Conservation (phyloP, 2,888 invertebrate genomes). For the Diloba caeruleocephala region DNA sequence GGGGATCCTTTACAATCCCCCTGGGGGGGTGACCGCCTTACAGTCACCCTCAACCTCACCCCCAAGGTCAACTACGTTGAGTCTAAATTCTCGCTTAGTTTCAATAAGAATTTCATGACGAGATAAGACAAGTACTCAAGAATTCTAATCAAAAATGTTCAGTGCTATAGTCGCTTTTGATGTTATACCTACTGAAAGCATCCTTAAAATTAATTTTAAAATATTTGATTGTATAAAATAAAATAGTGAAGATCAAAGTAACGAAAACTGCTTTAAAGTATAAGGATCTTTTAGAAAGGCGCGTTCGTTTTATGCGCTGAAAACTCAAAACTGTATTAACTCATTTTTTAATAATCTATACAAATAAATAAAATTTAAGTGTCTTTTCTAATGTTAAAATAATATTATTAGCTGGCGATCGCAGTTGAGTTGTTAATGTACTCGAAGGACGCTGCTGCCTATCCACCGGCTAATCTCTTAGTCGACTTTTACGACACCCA, state of each 20-base stretch:
- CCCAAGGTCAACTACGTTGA: neutral
- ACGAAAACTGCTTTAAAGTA: slow-evolving; percentile 15
- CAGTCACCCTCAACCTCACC: neutral
- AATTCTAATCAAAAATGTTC: slow-evolving; percentile 16
- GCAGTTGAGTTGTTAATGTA: no score
- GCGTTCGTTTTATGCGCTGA: slow-evolving; percentile 15
- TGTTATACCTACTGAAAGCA: slow-evolving; percentile 25
- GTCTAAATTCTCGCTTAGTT: neutral
- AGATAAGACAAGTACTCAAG: slow-evolving; percentile 8
- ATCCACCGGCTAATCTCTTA: no score
- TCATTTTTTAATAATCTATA: no score
- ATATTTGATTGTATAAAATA: slow-evolving; percentile 16
- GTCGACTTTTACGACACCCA: no score
- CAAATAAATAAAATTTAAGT: no score
- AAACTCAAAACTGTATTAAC: neutral
- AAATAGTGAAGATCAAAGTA: slow-evolving; percentile 33
- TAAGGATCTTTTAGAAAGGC: slow-evolving; percentile 1
- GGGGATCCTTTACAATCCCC: no score
- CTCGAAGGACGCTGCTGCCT: no score
- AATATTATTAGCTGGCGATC: no score
- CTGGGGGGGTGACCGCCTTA: no score
- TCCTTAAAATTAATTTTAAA: slow-evolving; percentile 33
- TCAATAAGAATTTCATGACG: neutral
- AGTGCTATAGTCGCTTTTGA: slow-evolving; percentile 18
- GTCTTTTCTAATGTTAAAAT: no score